A percentile compares a stretch with the other conserved stretches of the same genome.
Evolutionary conservation across 2,113 vertebrate species (phyloP).

Genomic region (Psophia crepitans): DNA sequence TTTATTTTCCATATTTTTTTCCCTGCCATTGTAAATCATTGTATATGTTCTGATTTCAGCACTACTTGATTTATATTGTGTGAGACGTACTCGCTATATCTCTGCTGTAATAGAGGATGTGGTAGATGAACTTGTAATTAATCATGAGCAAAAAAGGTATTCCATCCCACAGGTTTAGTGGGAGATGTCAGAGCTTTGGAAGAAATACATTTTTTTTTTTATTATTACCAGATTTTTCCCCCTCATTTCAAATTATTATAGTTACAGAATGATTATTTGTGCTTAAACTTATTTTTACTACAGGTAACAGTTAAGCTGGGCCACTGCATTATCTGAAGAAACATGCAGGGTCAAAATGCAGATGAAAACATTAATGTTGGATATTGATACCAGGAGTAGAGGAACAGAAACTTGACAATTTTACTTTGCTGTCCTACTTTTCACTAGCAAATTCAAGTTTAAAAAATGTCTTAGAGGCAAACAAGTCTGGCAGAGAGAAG

Average conservation of each 20-base stretch:
- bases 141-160: background rate
- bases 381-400: background rate
- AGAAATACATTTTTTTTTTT: background rate
- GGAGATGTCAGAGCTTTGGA: background rate
- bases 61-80: background rate
- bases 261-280: background rate
- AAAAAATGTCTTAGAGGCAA: background rate
- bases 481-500: background rate
- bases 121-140: background rate
- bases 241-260: background rate
- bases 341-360: background rate
- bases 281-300: background rate
- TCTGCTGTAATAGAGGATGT: background rate
- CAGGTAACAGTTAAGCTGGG: background rate
- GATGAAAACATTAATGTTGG: background rate
- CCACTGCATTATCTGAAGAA: background rate
- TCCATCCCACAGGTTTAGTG: background rate
- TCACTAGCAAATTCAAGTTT: background rate
- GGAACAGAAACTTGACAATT: background rate
- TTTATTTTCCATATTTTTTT: background rate
- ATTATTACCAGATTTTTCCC: background rate
- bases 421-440: background rate
- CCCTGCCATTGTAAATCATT: background rate
- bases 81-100: background rate
- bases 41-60: background rate